phyloP scores from a whole-genome alignment of 2,888 invertebrate genomes.

The Acrobeloides nanus region DNA sequence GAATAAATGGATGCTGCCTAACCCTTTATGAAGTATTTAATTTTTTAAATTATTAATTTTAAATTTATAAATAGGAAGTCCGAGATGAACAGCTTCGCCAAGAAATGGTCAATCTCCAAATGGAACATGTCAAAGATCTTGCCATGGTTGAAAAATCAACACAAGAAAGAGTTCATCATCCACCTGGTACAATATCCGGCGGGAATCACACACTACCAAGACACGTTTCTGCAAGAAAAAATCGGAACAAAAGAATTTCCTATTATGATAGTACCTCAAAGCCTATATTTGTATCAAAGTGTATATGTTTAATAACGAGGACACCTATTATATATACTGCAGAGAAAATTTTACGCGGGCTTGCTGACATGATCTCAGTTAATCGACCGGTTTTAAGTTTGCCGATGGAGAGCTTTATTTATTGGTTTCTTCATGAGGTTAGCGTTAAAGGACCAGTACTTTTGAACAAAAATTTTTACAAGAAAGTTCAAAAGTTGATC shows the following conservation, averaged over 20 bases:
- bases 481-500: no score
- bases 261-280: conserved; percentile 84
- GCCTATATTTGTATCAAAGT: conserved; percentile 84
- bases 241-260: conserved; percentile 45
- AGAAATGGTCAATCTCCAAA: conserved; percentile 89
- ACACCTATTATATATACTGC: conserved; percentile 76
- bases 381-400: conserved; percentile 56
- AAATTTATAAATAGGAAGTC: conserved; percentile 61
- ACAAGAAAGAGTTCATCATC: conserved; percentile 26
- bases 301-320: conserved; percentile 83
- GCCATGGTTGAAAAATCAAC: conserved; percentile 21
- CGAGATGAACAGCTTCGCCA: conserved; percentile 81
- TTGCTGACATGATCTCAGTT: conserved; percentile 62
- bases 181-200: conserved; percentile 37
- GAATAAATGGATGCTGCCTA: conserved; percentile 86
- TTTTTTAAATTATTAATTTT: conserved; percentile 1
- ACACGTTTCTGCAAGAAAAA: conserved; percentile 17
- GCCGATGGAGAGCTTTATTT: conserved; percentile 83
- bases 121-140: conserved; percentile 57
- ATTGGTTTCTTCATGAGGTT: conserved; percentile 80
- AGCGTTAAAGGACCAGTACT: no score
- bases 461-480: no score
- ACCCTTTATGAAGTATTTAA: conserved; percentile 76
- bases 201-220: conserved; percentile 45
- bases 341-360: conserved; percentile 66